Percentiles rank a stretch among this genome's conserved stretches.
Evolutionary conservation across 2,888 invertebrate species (phyloP).

Genomic region (Brachyptera risi): DNA sequence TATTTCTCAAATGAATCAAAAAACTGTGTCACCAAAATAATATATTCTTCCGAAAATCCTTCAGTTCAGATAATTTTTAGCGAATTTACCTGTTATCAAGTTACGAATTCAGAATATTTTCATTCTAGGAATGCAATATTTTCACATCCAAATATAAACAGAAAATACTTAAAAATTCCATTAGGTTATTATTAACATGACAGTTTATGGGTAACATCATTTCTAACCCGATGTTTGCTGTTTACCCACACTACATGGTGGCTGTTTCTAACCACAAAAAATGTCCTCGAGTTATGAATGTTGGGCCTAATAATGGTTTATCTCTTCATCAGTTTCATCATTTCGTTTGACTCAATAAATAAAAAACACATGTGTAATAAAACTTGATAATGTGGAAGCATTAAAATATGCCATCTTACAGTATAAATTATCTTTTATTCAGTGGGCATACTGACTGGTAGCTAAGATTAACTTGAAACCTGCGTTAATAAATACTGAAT

Average conservation of each 20-base stretch:
- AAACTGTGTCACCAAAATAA: no score
- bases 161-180: no score
- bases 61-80: no score
- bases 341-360: constrained; percentile 12
- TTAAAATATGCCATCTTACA: not conserved
- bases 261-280: not conserved
- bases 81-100: no score
- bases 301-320: constrained; percentile 11
- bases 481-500: constrained; percentile 5
- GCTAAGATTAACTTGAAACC: constrained; percentile 1
- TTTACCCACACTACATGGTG: constrained; percentile 3
- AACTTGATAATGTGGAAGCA: constrained; percentile 16
- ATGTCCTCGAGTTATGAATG: not conserved
- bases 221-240: not conserved
- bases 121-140: no score
- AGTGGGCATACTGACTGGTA: constrained; percentile 14
- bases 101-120: no score
- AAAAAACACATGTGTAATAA: constrained; percentile 6
- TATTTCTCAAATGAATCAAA: no score
- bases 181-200: not conserved
- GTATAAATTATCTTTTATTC: constrained; percentile 8
- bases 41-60: no score
- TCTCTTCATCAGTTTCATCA: constrained; percentile 19
- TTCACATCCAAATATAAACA: no score
- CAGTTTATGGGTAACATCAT: constrained; percentile 9